Conservation (phyloP, 2,888 invertebrate species). For the Parochlus steinenii region DNA sequence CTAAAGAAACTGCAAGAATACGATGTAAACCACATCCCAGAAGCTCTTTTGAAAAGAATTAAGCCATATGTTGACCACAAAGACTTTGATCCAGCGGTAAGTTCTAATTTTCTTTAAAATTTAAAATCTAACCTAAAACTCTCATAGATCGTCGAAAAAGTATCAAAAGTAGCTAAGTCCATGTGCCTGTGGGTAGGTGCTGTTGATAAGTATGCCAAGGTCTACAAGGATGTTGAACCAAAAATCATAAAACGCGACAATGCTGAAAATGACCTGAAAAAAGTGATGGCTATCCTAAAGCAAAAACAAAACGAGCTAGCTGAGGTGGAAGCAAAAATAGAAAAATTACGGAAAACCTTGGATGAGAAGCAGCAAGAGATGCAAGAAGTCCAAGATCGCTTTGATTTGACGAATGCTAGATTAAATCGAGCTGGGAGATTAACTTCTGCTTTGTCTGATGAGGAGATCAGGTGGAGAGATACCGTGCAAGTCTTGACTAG, state of each 20-base stretch:
- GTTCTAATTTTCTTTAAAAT: conserved; percentile 39
- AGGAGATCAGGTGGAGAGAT: conserved; percentile 70
- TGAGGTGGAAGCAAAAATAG: conserved; percentile 56
- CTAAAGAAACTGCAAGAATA: conserved; percentile 65
- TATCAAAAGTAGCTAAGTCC: conserved; percentile 74
- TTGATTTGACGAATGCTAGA: conserved; percentile 60
- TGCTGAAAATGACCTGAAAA: conserved; percentile 58
- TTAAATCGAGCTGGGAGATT: conserved; percentile 67
- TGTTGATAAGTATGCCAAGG: conserved; percentile 75
- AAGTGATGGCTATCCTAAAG: conserved; percentile 55
- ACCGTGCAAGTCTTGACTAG: conserved; percentile 44
- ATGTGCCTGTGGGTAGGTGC: conserved; percentile 89
- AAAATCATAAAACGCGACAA: conserved; percentile 62
- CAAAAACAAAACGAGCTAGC: conserved; percentile 69
- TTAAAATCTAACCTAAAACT: conserved; percentile 12
- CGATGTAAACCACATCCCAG: conserved; percentile 75
- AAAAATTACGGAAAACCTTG: conserved; percentile 36
- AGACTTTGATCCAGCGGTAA: conserved; percentile 66
- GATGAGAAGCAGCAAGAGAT: conserved; percentile 60
- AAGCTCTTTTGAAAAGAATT: conserved; percentile 56
- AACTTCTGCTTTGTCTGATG: conserved; percentile 74
- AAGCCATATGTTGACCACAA: conserved; percentile 71
- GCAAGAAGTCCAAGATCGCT: conserved; percentile 52
- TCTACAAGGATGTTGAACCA: conserved; percentile 74
- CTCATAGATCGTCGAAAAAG: conserved; percentile 53